Evolutionary conservation across 2,888 invertebrate genomes (phyloP).

Genomic region (Drosophila anomelani): DNA sequence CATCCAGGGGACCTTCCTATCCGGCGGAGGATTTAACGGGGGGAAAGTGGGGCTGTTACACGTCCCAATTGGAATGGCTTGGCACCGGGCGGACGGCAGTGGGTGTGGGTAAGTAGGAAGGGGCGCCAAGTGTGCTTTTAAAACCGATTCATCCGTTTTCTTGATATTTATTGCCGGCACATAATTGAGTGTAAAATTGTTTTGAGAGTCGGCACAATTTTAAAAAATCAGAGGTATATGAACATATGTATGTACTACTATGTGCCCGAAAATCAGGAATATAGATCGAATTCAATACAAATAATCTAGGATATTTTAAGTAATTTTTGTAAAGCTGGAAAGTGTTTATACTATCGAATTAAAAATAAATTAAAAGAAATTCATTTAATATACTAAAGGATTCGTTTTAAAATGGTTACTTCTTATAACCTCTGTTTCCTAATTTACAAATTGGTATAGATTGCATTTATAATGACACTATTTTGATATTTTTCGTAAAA

Average conservation of each 20-base stretch:
- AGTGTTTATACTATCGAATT: too few relatives aligned
- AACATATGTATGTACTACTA: not conserved
- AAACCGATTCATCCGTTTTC: constrained; percentile 74
- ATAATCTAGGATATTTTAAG: too few relatives aligned
- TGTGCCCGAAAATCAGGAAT: not conserved
- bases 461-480: too few relatives aligned
- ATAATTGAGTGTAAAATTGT: constrained; percentile 79
- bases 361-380: too few relatives aligned
- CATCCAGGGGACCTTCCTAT: constrained; percentile 41
- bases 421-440: too few relatives aligned
- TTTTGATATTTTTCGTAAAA: too few relatives aligned
- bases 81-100: not conserved
- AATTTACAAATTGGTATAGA: too few relatives aligned
- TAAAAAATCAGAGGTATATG: constrained; percentile 29
- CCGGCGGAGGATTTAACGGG: not conserved
- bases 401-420: too few relatives aligned
- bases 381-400: too few relatives aligned
- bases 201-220: constrained; percentile 31
- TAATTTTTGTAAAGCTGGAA: too few relatives aligned
- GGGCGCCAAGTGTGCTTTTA: constrained; percentile 78
- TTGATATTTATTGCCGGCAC: constrained; percentile 68
- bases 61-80: constrained; percentile 25
- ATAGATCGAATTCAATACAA: not conserved
- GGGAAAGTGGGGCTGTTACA: constrained; percentile 15
- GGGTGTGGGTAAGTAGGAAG: constrained; percentile 30